Conservation (phyloP, 2,888 invertebrate species). For the Cistogaster globosa region DNA sequence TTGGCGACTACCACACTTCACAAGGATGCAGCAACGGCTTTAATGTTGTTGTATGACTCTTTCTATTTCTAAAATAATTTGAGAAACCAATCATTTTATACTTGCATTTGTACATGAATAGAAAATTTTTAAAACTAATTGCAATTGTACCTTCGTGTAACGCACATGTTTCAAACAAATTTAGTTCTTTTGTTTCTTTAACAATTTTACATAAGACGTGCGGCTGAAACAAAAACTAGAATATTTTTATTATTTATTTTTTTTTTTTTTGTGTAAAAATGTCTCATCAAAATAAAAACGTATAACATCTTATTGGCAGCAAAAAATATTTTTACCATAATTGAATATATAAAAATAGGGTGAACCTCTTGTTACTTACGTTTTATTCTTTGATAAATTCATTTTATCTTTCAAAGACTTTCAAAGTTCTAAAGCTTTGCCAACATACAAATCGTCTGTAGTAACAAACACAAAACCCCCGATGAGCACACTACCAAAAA, state of each 20-base stretch:
- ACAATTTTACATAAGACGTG: slow-evolving; percentile 50
- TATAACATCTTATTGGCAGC: slow-evolving; percentile 21
- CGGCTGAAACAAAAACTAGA: slow-evolving; percentile 24
- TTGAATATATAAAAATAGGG: background rate
- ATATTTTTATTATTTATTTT: slow-evolving; percentile 12
- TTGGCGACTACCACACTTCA: slow-evolving; percentile 61
- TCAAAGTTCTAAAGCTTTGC: too few species aligned
- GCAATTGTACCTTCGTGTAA: slow-evolving; percentile 57
- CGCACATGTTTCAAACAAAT: slow-evolving; percentile 53
- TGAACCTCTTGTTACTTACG: background rate
- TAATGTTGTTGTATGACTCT: slow-evolving; percentile 19
- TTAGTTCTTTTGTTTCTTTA: background rate
- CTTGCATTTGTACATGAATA: background rate
- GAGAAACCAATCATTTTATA: background rate
- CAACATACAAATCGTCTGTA: too few species aligned
- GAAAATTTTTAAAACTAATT: slow-evolving; percentile 58
- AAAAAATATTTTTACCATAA: background rate
- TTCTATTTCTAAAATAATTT: slow-evolving; percentile 16
- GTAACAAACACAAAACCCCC: too few species aligned
- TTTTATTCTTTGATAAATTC: too few species aligned
- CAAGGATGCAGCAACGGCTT: slow-evolving; percentile 46
- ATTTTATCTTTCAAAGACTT: too few species aligned
- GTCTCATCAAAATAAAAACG: background rate
- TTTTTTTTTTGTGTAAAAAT: slow-evolving; percentile 32
- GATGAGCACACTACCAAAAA: too few species aligned